Conservation (phyloP, 2,113 vertebrate genomes). For the Tetrax tetrax region DNA sequence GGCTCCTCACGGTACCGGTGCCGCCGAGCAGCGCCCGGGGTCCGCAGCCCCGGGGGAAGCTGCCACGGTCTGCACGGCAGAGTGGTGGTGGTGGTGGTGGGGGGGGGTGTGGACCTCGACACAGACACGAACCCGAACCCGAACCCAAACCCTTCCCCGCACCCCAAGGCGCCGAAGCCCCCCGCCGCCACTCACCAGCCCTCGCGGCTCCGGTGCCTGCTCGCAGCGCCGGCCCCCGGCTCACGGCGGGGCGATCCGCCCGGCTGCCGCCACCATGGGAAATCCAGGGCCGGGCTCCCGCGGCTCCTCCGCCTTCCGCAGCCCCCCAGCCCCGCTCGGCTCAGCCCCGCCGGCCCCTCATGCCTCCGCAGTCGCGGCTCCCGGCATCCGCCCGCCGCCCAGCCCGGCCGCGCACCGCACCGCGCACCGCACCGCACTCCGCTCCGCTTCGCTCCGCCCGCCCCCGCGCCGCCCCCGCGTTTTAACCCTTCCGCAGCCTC, state of each 20-base stretch:
- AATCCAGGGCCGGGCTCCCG: constrained; percentile 44
- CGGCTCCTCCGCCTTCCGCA: constrained; percentile 51
- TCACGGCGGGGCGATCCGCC: constrained; percentile 59
- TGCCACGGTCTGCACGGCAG: too few species aligned
- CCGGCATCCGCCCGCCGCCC: constrained; percentile 60
- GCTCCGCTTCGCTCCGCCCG: not conserved
- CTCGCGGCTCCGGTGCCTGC: not conserved
- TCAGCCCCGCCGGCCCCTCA: not conserved
- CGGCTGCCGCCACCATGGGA: constrained; percentile 23
- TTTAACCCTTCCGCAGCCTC: not conserved
- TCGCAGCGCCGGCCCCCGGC: not conserved
- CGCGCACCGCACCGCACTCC: not conserved
- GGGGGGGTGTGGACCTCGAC: too few species aligned
- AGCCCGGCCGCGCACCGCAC: not conserved
- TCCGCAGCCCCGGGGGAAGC: too few species aligned
- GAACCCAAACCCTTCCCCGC: too few species aligned
- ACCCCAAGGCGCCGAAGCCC: too few species aligned
- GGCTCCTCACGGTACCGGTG: too few species aligned
- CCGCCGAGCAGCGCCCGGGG: too few species aligned
- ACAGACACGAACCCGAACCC: too few species aligned
- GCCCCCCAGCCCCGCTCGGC: constrained; percentile 5
- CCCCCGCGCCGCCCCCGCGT: not conserved
- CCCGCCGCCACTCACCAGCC: too few species aligned
- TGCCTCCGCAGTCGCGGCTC: not conserved
- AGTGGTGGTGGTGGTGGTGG: too few species aligned